Evolutionary conservation across 2,888 invertebrate genomes (phyloP).

Genomic region (Melanargia galathea): DNA sequence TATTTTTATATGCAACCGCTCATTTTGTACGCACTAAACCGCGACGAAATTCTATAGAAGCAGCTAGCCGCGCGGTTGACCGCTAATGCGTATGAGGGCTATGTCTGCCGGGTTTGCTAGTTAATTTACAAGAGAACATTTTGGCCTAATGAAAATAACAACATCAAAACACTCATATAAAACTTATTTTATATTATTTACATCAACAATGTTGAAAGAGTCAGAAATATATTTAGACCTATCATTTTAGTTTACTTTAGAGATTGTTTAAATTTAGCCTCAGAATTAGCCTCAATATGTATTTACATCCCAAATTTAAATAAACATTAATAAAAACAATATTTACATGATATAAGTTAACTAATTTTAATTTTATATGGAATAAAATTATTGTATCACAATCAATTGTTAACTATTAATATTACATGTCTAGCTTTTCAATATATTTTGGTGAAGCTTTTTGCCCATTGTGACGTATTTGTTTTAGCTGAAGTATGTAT

Average conservation of each 20-base stretch:
- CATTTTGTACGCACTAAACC: too few species aligned
- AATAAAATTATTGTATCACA: background rate
- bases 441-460: conserved; percentile 68
- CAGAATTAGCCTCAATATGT: too few species aligned
- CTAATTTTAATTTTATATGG: background rate
- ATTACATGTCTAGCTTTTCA: conserved; percentile 55
- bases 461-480: conserved; percentile 89
- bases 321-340: background rate
- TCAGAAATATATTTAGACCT: too few species aligned
- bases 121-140: background rate
- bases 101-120: too few species aligned
- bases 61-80: too few species aligned
- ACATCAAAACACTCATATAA: background rate
- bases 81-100: too few species aligned
- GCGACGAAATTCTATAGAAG: too few species aligned
- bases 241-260: too few species aligned
- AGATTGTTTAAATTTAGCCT: too few species aligned
- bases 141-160: background rate
- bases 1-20: too few species aligned
- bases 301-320: background rate
- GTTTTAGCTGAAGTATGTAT: conserved; percentile 87
- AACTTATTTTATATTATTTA: background rate
- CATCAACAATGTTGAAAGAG: too few species aligned
- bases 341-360: background rate
- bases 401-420: background rate